Evolutionary conservation across 2,888 invertebrate species (phyloP).

Genomic region (Cylindroiulus punctatus): DNA sequence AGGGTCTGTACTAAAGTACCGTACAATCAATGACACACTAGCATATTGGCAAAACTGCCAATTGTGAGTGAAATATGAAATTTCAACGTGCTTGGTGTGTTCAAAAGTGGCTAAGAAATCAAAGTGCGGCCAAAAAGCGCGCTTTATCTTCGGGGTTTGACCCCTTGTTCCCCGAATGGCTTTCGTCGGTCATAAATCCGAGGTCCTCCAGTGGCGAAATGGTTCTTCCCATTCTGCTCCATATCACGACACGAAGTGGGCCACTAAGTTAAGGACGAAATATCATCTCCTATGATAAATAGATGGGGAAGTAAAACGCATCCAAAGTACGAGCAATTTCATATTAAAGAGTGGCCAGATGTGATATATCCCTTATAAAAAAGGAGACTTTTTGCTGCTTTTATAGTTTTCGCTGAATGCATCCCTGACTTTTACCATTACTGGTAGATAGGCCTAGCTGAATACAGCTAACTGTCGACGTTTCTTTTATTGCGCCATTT

Average conservation of each 20-base stretch:
- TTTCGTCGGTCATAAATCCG: constrained; percentile 28
- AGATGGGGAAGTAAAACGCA: constrained; percentile 45
- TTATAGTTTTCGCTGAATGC: constrained; percentile 39
- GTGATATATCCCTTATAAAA: constrained; percentile 47
- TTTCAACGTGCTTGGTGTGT: not conserved
- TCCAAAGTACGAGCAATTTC: constrained; percentile 35
- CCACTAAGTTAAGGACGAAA: constrained; percentile 47
- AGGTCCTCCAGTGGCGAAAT: constrained; percentile 30
- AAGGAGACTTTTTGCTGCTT: not conserved
- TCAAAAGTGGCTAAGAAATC: not conserved
- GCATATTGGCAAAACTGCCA: not conserved
- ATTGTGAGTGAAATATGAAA: not conserved
- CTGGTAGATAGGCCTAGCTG: constrained; percentile 21
- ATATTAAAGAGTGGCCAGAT: constrained; percentile 45
- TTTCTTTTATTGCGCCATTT: constrained; percentile 32
- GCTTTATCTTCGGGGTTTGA: not conserved
- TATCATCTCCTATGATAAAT: constrained; percentile 45
- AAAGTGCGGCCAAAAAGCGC: not conserved
- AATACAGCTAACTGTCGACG: constrained; percentile 37
- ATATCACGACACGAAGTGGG: constrained; percentile 22
- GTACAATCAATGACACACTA: not conserved
- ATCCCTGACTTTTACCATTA: constrained; percentile 42
- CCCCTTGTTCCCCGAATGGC: constrained; percentile 35
- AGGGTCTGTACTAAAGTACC: not conserved
- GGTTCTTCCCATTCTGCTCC: constrained; percentile 30